phyloP scores from a whole-genome alignment of 2,113 vertebrate species.

The Austrofundulus limnaeus region DNA sequence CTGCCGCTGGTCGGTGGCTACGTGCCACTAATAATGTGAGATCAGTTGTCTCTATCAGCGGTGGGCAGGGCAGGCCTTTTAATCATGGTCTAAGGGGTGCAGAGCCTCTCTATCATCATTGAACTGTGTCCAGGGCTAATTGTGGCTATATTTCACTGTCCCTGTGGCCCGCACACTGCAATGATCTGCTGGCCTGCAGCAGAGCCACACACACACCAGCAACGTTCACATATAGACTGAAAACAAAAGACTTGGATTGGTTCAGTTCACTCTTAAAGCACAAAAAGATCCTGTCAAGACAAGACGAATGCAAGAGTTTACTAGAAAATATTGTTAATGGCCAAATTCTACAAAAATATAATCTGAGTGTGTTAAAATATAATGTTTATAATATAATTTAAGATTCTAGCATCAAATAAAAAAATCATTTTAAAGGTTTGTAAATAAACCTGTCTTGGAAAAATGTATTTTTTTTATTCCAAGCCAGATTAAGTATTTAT shows the following conservation, averaged over 20 bases:
- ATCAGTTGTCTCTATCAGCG: slow-evolving; percentile 96
- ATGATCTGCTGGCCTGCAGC: slow-evolving; percentile 64
- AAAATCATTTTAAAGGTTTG: too few relatives aligned
- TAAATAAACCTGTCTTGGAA: too few relatives aligned
- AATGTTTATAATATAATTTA: too few relatives aligned
- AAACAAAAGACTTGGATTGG: slow-evolving; percentile 2
- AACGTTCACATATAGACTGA: slow-evolving; percentile 2
- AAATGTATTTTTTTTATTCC: too few relatives aligned
- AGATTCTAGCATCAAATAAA: too few relatives aligned
- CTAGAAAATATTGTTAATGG: background rate
- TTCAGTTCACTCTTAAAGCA: background rate
- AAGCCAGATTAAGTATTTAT: background rate
- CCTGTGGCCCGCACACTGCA: slow-evolving; percentile 73
- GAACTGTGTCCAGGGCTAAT: slow-evolving; percentile 97
- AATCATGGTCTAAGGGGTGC: slow-evolving; percentile 96
- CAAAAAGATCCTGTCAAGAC: background rate
- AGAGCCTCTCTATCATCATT: slow-evolving; percentile 93
- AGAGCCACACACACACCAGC: slow-evolving; percentile 28
- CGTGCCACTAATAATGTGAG: slow-evolving; percentile 92
- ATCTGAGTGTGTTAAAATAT: too few relatives aligned
- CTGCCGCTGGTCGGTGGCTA: slow-evolving; percentile 69
- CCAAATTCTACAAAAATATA: too few relatives aligned
- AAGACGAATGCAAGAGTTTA: background rate
- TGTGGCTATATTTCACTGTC: slow-evolving; percentile 98
- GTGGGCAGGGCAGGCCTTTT: slow-evolving; percentile 89